Percentiles rank a stretch among this genome's conserved stretches.
Conservation (phyloP, 2,888 invertebrate species). For the Agonopterix arenella region DNA sequence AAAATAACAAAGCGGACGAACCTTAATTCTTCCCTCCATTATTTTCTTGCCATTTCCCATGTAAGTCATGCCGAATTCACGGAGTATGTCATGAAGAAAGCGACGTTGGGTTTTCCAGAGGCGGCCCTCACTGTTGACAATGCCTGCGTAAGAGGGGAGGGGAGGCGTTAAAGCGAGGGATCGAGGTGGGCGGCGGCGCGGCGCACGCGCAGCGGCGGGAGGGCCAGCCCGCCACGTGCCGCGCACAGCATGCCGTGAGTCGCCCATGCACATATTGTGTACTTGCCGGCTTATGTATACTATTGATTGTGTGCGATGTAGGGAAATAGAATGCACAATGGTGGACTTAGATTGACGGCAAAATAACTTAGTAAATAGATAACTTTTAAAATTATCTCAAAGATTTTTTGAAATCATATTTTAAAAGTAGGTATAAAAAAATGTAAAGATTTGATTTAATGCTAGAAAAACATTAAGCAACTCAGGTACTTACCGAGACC, state of each 20-base stretch:
- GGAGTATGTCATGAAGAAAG: conserved; percentile 90
- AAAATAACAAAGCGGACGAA: too few species aligned
- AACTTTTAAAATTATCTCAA: too few species aligned
- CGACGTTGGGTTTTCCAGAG: conserved; percentile 94
- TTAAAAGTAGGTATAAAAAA: too few species aligned
- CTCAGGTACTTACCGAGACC: conserved; percentile 87
- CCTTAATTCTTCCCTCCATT: conserved; percentile 89
- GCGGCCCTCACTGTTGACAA: conserved; percentile 91
- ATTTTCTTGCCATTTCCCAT: conserved; percentile 87
- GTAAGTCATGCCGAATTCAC: conserved; percentile 92
- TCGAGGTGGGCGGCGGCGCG: conserved; percentile 75
- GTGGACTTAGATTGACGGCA: too few species aligned
- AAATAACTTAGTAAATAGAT: too few species aligned
- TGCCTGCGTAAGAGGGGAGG: conserved; percentile 76
- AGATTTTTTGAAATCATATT: conserved; percentile 71
- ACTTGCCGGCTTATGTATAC: too few species aligned
- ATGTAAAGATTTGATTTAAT: not conserved
- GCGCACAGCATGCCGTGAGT: conserved; percentile 63
- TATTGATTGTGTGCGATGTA: conserved; percentile 66
- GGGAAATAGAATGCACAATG: conserved; percentile 62
- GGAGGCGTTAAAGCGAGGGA: conserved; percentile 2
- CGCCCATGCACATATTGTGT: too few species aligned
- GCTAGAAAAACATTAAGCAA: not conserved
- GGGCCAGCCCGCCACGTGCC: conserved; percentile 88
- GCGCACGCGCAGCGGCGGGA: conserved; percentile 82